These are phyloP conservation scores for Capreolus pygargus DNA, from an alignment of 2,113 vertebrate species.

Conservation along the genomic window DNA sequence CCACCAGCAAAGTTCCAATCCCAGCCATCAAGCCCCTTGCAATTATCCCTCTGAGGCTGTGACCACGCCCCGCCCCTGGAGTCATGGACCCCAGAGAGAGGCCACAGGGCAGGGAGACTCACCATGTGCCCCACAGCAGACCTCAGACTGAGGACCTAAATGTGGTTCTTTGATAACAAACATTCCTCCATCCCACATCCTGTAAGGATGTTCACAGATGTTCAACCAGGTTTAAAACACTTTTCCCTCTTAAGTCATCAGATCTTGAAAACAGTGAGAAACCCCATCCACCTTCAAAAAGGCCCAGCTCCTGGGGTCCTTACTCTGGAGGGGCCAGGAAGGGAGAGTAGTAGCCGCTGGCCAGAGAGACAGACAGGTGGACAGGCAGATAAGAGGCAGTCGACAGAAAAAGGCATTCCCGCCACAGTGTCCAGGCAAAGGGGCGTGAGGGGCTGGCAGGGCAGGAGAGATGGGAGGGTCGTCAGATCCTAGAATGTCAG, in stretches of 20 bases:
- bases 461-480: background rate
- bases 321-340: background rate
- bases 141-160: background rate
- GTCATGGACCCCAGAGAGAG: background rate
- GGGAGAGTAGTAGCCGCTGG: background rate
- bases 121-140: background rate
- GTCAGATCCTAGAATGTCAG: background rate
- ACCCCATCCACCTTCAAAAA: background rate
- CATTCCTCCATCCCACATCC: background rate
- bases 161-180: background rate
- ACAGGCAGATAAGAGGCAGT: background rate
- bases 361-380: background rate
- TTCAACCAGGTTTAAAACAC: background rate
- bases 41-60: background rate
- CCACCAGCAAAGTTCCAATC: background rate
- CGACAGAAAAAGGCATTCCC: background rate
- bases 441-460: background rate
- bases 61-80: background rate
- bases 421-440: background rate
- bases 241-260: background rate
- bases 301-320: background rate
- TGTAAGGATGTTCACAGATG: background rate
- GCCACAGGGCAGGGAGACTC: background rate
- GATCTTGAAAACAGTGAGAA: background rate
- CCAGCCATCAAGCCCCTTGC: fast-evolving